These are phyloP conservation scores for Mola mola DNA, from an alignment of 2,113 vertebrate species.

Conservation along the genomic window DNA sequence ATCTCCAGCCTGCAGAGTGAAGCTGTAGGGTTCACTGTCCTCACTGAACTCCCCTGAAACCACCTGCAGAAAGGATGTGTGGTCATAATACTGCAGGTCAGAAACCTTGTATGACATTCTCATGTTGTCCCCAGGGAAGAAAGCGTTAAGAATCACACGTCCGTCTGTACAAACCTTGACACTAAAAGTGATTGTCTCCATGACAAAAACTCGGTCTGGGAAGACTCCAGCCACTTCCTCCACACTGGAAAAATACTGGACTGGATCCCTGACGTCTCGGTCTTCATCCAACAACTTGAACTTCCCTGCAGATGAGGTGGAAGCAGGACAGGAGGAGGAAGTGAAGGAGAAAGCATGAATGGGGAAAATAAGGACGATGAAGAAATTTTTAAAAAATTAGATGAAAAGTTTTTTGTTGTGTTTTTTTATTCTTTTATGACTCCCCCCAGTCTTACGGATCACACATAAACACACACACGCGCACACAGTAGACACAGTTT, in stretches of 20 bases:
- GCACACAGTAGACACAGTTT: constrained; percentile 31
- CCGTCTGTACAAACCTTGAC: constrained; percentile 86
- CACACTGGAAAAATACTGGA: constrained; percentile 96
- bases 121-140: background rate
- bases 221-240: constrained; percentile 96
- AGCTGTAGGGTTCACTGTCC: constrained; percentile 99
- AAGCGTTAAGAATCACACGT: background rate
- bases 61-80: constrained; percentile 81
- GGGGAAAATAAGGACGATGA: background rate
- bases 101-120: background rate
- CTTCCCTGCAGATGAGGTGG: constrained; percentile 83
- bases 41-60: constrained; percentile 98
- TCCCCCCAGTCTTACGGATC: constrained; percentile 11
- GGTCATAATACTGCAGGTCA: background rate
- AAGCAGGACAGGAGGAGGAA: background rate
- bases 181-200: constrained; percentile 98
- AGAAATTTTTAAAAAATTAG: background rate
- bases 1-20: constrained; percentile 95
- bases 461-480: constrained; percentile 36
- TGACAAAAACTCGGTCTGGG: constrained; percentile 95
- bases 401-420: constrained; percentile 9
- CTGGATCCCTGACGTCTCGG: constrained; percentile 91
- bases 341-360: constrained; percentile 3
- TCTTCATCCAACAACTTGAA: constrained; percentile 98
- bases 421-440: constrained; percentile 18